phyloP scores from a whole-genome alignment of 92 coral and sea anemone genomes.

The Montipora capitata region DNA sequence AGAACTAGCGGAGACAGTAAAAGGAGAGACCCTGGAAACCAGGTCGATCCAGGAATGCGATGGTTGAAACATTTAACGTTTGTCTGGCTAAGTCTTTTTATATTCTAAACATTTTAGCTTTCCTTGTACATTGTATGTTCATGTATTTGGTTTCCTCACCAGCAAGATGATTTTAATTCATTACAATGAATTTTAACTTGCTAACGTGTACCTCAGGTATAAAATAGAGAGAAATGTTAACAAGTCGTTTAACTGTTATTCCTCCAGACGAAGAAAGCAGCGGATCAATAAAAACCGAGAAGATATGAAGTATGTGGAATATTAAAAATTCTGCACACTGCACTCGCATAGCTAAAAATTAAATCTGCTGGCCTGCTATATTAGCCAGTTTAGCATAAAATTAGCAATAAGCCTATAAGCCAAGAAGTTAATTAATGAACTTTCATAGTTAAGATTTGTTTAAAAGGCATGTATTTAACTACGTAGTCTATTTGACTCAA shows the following conservation, averaged over 20 bases:
- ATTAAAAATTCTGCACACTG: slow-evolving; percentile 16
- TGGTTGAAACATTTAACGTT: too few relatives aligned
- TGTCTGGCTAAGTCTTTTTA: too few relatives aligned
- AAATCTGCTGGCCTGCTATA: too few relatives aligned
- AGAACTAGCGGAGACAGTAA: too few relatives aligned
- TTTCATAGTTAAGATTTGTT: neutral
- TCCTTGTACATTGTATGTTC: neutral
- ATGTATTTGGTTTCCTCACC: neutral
- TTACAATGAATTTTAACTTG: too few relatives aligned
- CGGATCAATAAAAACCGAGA: slow-evolving; percentile 84
- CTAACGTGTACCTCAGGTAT: neutral
- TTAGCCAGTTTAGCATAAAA: too few relatives aligned
- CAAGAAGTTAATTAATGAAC: too few relatives aligned
- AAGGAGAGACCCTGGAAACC: too few relatives aligned
- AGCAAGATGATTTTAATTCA: too few relatives aligned
- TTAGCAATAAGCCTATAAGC: too few relatives aligned
- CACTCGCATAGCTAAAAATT: neutral
- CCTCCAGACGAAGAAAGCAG: slow-evolving; percentile 80
- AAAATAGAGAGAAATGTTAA: neutral
- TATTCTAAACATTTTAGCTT: neutral
- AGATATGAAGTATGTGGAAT: slow-evolving; percentile 83
- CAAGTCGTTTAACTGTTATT: slow-evolving; percentile 12
- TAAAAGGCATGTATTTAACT: too few relatives aligned
- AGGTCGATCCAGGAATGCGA: too few relatives aligned
- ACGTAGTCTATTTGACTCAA: neutral